phyloP scores from a whole-genome alignment of 2,888 invertebrate species.

The Tipula vernalis region DNA sequence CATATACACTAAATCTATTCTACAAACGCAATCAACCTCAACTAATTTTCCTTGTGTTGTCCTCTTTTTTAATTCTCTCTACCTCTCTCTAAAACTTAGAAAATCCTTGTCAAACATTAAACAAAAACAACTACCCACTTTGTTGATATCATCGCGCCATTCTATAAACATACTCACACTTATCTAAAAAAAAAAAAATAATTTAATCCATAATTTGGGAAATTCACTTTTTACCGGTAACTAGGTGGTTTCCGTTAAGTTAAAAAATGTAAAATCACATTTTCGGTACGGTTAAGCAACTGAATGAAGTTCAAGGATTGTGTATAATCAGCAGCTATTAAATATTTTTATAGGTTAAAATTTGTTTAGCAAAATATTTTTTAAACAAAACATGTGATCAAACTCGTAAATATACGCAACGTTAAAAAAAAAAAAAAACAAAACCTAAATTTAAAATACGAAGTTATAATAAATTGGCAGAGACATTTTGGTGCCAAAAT shows the following conservation, averaged over 20 bases:
- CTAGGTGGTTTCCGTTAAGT: not conserved
- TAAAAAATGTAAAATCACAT: not conserved
- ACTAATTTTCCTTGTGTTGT: not conserved
- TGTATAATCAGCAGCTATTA: not conserved
- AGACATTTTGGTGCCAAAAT: not conserved
- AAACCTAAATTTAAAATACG: not conserved
- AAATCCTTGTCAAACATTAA: not conserved
- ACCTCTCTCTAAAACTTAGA: not conserved
- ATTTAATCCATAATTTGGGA: not conserved
- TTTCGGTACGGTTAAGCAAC: not conserved
- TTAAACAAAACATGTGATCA: not conserved
- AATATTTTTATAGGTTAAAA: not conserved
- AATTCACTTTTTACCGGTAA: not conserved
- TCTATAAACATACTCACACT: not conserved
- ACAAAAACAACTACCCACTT: not conserved
- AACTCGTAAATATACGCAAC: not conserved
- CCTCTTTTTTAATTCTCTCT: not conserved
- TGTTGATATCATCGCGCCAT: not conserved
- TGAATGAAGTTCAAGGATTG: not conserved
- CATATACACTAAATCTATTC: not conserved
- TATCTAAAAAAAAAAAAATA: not conserved
- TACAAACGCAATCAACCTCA: not conserved
- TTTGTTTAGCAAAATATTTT: not conserved
- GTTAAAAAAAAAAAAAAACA: no score
- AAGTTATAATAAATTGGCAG: not conserved